phyloP scores from a whole-genome alignment of 1,140 invertebrate species.

The Papilio dardanus region DNA sequence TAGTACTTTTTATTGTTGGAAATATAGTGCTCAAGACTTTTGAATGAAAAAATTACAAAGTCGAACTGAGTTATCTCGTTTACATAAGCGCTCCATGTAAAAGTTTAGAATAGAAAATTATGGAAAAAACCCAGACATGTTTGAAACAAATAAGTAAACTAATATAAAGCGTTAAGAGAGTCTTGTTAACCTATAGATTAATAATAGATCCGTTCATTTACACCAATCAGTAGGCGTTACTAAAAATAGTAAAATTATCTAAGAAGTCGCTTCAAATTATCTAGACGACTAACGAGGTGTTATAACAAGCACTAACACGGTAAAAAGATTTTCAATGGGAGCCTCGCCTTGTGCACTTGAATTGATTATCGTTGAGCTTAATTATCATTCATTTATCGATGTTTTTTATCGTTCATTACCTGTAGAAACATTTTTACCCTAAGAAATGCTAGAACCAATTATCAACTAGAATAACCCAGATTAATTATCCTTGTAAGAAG shows the following conservation, averaged over 20 bases:
- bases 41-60: constrained; percentile 7
- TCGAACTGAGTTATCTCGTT: constrained; percentile 1
- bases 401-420: neutral
- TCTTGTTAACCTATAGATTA: no score
- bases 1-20: constrained; percentile 7
- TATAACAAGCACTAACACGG: neutral
- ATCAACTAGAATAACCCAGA: neutral
- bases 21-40: neutral
- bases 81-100: neutral
- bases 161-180: no score
- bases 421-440: neutral
- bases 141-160: neutral
- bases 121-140: neutral
- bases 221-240: no score
- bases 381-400: neutral
- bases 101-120: neutral
- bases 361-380: neutral
- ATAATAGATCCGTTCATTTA: no score
- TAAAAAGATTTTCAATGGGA: neutral
- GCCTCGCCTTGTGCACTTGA: neutral
- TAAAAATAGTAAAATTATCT: neutral
- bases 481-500: neutral
- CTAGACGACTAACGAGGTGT: neutral
- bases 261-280: neutral
- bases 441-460: neutral